Evolutionary conservation across 1,140 invertebrate species (phyloP).

Genomic region (Drosophila paulistorum): DNA sequence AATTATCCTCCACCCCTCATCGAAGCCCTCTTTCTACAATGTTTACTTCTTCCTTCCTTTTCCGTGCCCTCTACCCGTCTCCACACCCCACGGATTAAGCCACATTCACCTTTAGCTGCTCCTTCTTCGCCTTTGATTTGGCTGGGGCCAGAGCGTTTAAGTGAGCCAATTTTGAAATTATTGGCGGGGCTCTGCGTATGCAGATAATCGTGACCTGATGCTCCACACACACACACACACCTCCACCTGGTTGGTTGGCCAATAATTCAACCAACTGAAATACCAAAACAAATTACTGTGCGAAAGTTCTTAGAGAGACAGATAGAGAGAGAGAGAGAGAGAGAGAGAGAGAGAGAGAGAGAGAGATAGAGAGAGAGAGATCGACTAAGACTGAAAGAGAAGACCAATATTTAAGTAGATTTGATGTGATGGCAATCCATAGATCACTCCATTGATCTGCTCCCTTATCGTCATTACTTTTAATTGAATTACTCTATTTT

Average conservation of each 20-base stretch:
- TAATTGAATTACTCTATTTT: conserved; percentile 8
- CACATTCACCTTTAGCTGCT: background rate
- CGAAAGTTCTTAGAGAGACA: conserved; percentile 42
- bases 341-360: conserved; percentile 3
- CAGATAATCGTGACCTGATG: conserved; percentile 77
- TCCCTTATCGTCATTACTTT: background rate
- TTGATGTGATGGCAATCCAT: conserved; percentile 5
- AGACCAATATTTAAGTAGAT: conserved; percentile 15
- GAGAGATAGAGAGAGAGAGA: background rate
- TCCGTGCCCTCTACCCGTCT: background rate
- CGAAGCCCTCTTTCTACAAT: no score
- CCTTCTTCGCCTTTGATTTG: conserved; percentile 15
- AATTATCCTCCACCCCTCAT: conserved; percentile 47
- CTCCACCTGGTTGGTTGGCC: conserved; percentile 24
- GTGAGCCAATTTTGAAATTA: conserved; percentile 80
- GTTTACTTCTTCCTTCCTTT: no score
- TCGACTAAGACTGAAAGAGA: background rate
- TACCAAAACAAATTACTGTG: conserved; percentile 48
- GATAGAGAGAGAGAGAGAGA: background rate
- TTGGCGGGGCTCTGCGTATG: conserved; percentile 71
- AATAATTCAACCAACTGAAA: conserved; percentile 58
- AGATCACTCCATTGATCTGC: background rate
- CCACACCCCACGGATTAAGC: no score
- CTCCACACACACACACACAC: conserved; percentile 34
- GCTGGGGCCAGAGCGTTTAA: conserved; percentile 50